Conservation (phyloP, 1,140 invertebrate genomes). For the Leptopilina boulardi region DNA sequence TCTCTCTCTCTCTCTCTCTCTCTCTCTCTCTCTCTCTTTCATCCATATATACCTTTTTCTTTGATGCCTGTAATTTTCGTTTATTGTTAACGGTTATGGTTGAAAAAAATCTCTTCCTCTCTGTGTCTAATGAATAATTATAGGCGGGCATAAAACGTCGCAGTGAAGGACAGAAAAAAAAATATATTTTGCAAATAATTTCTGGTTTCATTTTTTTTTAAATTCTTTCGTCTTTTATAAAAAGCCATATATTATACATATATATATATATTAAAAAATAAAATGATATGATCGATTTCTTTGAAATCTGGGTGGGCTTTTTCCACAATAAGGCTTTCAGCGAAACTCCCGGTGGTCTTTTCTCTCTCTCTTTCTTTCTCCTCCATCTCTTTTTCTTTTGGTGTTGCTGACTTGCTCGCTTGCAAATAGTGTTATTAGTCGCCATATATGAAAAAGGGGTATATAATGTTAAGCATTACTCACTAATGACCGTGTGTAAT, state of each 20-base stretch:
- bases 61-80: neutral
- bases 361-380: no score
- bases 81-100: neutral
- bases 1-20: neutral
- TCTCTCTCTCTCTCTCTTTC: no score
- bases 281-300: neutral
- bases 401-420: neutral
- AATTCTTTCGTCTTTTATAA: neutral
- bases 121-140: constrained; percentile 12
- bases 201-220: neutral
- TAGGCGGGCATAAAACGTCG: neutral
- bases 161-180: neutral
- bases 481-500: constrained; percentile 18
- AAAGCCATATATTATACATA: no score
- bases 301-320: neutral
- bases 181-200: neutral
- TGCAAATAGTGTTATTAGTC: constrained; percentile 23
- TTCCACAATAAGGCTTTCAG: neutral
- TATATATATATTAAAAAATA: neutral
- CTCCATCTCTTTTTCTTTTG: no score
- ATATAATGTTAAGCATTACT: constrained; percentile 26
- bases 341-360: constrained; percentile 10
- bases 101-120: neutral
- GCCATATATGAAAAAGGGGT: constrained; percentile 13
- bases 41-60: no score